phyloP scores from a whole-genome alignment of 2,888 invertebrate genomes.

The Timema podura region DNA sequence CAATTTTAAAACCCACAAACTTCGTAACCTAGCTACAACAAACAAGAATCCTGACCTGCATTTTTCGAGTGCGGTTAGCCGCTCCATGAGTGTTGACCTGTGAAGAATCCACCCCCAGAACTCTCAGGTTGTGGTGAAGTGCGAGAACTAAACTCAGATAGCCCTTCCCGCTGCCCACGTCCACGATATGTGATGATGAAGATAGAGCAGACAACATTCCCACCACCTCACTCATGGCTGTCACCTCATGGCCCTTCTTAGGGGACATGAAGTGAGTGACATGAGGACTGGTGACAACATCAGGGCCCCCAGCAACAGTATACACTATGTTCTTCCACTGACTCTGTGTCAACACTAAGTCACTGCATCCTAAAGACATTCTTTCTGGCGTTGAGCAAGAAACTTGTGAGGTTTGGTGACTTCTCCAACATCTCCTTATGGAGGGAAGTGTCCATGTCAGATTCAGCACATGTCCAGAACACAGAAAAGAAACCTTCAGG shows the following conservation, averaged over 20 bases:
- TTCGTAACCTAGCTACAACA: no score
- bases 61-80: conserved; percentile 45
- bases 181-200: conserved; percentile 57
- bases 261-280: conserved; percentile 61
- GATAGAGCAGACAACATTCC: conserved; percentile 48
- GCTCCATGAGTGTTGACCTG: conserved; percentile 63
- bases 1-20: no score
- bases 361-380: conserved; percentile 14
- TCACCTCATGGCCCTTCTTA: conserved; percentile 80
- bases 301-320: neutral
- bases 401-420: conserved; percentile 14
- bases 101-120: conserved; percentile 79
- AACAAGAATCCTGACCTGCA: conserved; percentile 43
- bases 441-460: no score
- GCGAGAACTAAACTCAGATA: conserved; percentile 74
- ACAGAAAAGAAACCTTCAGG: conserved; percentile 22
- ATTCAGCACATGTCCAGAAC: conserved; percentile 11
- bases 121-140: conserved; percentile 63
- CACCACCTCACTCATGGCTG: conserved; percentile 59
- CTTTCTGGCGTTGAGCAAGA: conserved; percentile 17
- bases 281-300: no score
- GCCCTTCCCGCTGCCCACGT: conserved; percentile 88
- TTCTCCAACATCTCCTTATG: neutral
- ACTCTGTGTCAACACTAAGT: conserved; percentile 1
- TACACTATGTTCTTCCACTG: conserved; percentile 12